Base-by-base conservation (phyloP, 1,140 invertebrate species). In the Drosophila subpulchrella region DNA sequence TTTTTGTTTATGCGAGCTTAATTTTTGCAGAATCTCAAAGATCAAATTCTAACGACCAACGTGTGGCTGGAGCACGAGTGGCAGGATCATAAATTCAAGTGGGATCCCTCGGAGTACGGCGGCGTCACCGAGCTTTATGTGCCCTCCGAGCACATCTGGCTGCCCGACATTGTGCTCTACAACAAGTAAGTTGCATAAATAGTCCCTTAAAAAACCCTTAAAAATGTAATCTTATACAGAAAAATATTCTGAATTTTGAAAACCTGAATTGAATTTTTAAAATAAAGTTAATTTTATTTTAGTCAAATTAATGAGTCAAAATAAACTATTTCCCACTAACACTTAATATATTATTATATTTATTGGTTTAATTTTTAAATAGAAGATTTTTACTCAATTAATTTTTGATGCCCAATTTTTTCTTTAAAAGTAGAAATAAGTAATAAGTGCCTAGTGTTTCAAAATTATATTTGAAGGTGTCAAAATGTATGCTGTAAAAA, bases 31-130 rank as follows among this genome's bases (percentile, higher is more conserved):
- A 98, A 98, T 94, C 94, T 99, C 58, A 98, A 98, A 93, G 97
- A 98, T 94, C 98, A 99, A 94, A 98, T 99, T 90, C 94, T 99
- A 79, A 98, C 97, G 12, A 98, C 97, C 0, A 98, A 98, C 94
- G 97, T 99, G 24, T 98, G 98, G 98, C 93, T 98, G 34, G 97
- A 98, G 93, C 98, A 98, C 93, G 97, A 97, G 94, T 99, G 98
- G 98, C 95, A 97, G 78, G 98, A 99, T 93, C 97, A 99, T 94
- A 99, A 99, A 94, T 97, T 99, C 91, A 95, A 95, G 91, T 99
- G 98, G 98, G 97, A 99, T 93, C 98, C 98, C 1, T 93, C 94
- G 44, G 98, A 99, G 90, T 99, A 99, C 92, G 98, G 98, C 0
- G 98, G 98, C 8, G 97, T 99, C 32, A 97, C 95, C 6, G 97